These are phyloP conservation scores for Diabrotica undecimpunctata DNA, from an alignment of 1,140 invertebrate species.

Conservation along the genomic window DNA sequence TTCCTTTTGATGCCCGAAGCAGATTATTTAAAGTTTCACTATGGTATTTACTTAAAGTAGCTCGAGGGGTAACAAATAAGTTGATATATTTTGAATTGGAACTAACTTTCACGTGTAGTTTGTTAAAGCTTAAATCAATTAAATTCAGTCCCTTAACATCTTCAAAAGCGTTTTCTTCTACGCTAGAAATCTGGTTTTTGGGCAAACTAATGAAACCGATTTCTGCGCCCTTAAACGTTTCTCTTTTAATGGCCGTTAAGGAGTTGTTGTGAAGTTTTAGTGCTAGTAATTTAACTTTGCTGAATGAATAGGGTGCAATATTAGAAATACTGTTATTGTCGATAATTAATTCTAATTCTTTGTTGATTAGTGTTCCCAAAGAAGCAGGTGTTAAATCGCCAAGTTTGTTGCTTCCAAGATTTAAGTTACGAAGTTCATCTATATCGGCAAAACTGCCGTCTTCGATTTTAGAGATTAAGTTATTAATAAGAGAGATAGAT, in stretches of 20 bases:
- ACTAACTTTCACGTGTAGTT: background rate
- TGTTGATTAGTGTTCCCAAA: background rate
- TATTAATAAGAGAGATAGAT: background rate
- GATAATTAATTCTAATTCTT: background rate
- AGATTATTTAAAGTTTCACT: background rate
- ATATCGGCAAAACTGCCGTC: background rate
- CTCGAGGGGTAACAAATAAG: background rate
- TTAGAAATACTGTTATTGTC: background rate
- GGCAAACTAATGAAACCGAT: background rate
- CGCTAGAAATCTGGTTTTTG: background rate
- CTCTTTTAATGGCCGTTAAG: conserved; percentile 4
- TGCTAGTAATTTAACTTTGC: background rate
- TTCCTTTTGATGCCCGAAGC: background rate
- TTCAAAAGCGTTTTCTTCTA: background rate
- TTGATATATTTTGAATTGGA: background rate
- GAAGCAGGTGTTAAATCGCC: background rate
- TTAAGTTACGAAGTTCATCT: background rate
- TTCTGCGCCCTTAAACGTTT: background rate
- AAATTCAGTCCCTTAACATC: background rate
- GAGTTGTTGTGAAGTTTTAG: background rate
- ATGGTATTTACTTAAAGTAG: background rate
- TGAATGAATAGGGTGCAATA: background rate
- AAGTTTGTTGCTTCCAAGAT: conserved; percentile 1
- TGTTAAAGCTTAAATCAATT: conserved; percentile 5
- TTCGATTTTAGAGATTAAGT: background rate